Conservation (phyloP, 2,888 invertebrate genomes). For the Hypolimnas misippus region DNA sequence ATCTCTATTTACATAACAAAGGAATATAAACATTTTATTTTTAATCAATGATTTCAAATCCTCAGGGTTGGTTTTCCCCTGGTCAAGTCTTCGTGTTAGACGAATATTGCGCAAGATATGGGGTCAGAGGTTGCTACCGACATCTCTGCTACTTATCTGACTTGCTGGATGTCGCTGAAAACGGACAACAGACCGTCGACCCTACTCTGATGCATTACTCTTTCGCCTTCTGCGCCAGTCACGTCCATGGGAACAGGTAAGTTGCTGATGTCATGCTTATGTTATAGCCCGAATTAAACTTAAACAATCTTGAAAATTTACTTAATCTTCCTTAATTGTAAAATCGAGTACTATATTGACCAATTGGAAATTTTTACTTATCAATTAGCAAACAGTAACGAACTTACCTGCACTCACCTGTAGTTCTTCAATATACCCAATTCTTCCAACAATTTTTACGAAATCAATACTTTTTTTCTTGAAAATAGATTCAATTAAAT, state of each 20-base stretch:
- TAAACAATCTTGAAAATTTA: neutral
- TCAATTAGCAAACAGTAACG: neutral
- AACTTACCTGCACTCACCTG: neutral
- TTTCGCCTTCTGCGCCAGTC: conserved; percentile 99
- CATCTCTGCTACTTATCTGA: conserved; percentile 98
- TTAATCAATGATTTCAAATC: too few relatives aligned
- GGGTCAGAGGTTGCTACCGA: conserved; percentile 97
- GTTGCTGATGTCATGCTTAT: conserved; percentile 23
- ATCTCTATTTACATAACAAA: too few relatives aligned
- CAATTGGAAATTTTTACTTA: neutral
- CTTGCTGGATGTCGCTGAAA: conserved; percentile 96
- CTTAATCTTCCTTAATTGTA: neutral
- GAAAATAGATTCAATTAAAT: too few relatives aligned
- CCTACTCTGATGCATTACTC: conserved; percentile 99
- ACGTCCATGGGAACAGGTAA: conserved; percentile 99
- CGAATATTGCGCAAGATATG: conserved; percentile 98
- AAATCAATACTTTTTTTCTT: neutral
- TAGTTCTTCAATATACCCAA: neutral
- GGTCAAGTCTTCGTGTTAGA: conserved; percentile 99
- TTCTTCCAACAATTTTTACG: neutral
- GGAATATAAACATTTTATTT: too few relatives aligned
- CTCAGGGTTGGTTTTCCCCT: conserved; percentile 99
- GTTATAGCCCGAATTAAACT: neutral
- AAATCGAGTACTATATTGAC: too few relatives aligned
- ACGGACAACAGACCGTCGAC: conserved; percentile 95